Evolutionary conservation across 1,140 invertebrate genomes (phyloP), one percentile per base, ranked within the genome.

Genomic region (Mactra quadrangularis): DNA sequence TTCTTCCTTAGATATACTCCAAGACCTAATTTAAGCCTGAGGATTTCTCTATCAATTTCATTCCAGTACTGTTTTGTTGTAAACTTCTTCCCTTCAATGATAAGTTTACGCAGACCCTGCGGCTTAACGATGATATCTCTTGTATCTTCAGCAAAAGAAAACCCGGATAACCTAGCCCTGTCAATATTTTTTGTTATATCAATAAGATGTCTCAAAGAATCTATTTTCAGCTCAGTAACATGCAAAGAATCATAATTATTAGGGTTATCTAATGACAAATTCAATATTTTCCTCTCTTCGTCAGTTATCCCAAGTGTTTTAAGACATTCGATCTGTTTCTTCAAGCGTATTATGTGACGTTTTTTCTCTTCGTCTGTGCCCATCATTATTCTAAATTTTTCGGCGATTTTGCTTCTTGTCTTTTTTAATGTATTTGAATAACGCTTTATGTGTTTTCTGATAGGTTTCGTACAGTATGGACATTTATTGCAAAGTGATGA

Each of bases 31-130:
- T 31, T 35, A 27, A 71, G 68, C 52, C 68, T 50, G 7, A 52
- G 35, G 13, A 71, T 71, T 71, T 71, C 68, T 22, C 27, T 53
- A 3, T 27, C 25, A 27, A 71, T 38, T 35, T 71, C 68, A 13
- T 19, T 11, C 68, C 68, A 71, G 25, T 52, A 71, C 29, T 71
- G 68, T 31, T 53, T 71, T 71, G 68, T 71, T 52, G 68, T 29
- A 33, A 29, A 52, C 11, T 33, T 33, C 27, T 45, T 25, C 19
- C 33, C 45, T 3, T 11, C 15, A 29, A 71, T 19, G 13, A 71
- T 27, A 25, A 52, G 27, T 45, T 50, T 41, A 4, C 47, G 41
- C 4, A 71, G 27, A 31, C 9, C 13, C 19, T 71, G 25, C 52
- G 50, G 29, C 9, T 53, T 22, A 29, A 59, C 31, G 29, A 71